Evolutionary conservation across 2,888 invertebrate species (phyloP).

Genomic region (Neoscelio sp.): DNA sequence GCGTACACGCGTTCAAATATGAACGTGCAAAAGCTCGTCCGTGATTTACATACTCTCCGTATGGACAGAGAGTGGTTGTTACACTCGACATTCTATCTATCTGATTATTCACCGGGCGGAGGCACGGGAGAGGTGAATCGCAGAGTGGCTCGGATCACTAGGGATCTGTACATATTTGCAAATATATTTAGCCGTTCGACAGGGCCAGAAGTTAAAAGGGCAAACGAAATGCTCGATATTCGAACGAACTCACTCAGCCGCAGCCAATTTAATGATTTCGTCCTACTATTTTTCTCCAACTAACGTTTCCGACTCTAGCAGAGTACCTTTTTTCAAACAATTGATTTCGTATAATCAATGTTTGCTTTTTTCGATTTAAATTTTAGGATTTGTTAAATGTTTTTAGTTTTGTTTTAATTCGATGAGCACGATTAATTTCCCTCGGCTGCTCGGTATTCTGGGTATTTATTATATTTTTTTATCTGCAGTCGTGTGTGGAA

Average conservation of each 20-base stretch:
- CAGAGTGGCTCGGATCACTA: slow-evolving; percentile 70
- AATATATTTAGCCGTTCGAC: slow-evolving; percentile 79
- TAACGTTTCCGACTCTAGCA: too few relatives aligned
- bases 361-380: too few relatives aligned
- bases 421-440: too few relatives aligned
- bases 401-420: too few relatives aligned
- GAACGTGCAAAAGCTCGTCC: slow-evolving; percentile 36
- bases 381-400: too few relatives aligned
- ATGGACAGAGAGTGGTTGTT: slow-evolving; percentile 66
- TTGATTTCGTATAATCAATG: too few relatives aligned
- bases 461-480: too few relatives aligned
- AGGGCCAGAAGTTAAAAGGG: slow-evolving; percentile 79
- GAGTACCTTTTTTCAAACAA: slow-evolving; percentile 20
- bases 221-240: slow-evolving; percentile 76
- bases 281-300: slow-evolving; percentile 25
- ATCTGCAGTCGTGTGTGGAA: too few relatives aligned
- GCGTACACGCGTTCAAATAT: slow-evolving; percentile 60
- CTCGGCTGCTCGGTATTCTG: too few relatives aligned
- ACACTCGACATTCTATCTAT: slow-evolving; percentile 71
- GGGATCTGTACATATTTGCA: slow-evolving; percentile 79
- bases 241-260: slow-evolving; percentile 75
- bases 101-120: slow-evolving; percentile 78
- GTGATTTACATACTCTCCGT: slow-evolving; percentile 78
- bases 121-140: slow-evolving; percentile 60
- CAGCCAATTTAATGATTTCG: slow-evolving; percentile 80